Base-by-base conservation (phyloP, 2,797 vertebrate species). In the Vireo griseus region DNA sequence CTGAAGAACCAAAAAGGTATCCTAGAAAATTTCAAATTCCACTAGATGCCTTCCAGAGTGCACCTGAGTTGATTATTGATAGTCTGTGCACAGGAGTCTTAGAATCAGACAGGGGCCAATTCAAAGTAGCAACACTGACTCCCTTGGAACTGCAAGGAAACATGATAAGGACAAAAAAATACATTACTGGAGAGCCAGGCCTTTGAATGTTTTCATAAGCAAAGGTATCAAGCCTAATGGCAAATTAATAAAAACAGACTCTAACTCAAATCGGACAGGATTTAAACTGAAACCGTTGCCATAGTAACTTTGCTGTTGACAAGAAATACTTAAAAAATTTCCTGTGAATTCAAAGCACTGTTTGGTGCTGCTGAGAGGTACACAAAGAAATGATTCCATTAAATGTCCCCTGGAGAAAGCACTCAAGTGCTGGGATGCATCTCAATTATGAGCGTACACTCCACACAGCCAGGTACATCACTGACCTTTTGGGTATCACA, bases 231-330 rank as follows among this genome's bases (percentile, higher is more conserved):
- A 85, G 54, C 8, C 29, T 79, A 87, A 61, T 0, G 2, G 35
- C 15, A 48, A 79, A 77, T 80, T 13, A 83, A 76, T 63, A 65
- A 92, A 80, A 65, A 0, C 1, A 58, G 9, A 62, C 61, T 67
- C 33, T 33, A 73, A 75, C 20, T 61, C 7, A 50, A 74, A 83
- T 59, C 31, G 52, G 40, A 48, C 59, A 78, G 35, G 45, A 44
- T 69, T 92, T 77, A 47, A 28, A 67, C 20, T 61, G 40, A 76
- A 69, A 44, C 1, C 7, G 68, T 86, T 71, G 5, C 75, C 6
- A 7, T 63, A 68, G 59, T 28, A 85, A 85, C 69, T 73, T 81
- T 69, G n/a, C 29, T 84, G 63, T 76, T 71, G 61, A 94, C 68
- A 91, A 86, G n/a, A 26, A 88, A 87, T 39, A 45, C 15, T 74